Conservation (phyloP, 1,140 invertebrate species). For the Andrena cerasifolii region DNA sequence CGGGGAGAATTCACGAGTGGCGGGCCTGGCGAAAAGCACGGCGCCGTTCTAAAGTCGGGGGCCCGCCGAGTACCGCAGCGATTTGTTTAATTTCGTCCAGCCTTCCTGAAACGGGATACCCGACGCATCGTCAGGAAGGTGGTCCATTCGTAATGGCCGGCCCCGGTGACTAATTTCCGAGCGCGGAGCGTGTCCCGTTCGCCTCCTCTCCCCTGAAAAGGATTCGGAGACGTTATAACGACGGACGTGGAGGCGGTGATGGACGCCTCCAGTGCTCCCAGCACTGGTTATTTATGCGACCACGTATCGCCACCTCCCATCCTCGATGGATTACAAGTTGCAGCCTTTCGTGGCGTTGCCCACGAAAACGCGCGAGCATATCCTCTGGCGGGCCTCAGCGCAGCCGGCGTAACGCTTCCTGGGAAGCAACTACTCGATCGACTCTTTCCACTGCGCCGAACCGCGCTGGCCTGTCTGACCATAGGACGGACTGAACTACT, state of each 20-base stretch:
- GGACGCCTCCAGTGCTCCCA: conserved; percentile 74
- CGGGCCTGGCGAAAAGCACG: conserved; percentile 22
- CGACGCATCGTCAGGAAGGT: conserved; percentile 44
- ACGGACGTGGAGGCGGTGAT: conserved; percentile 75
- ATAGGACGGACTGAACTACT: not conserved
- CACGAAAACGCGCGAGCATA: conserved; percentile 48
- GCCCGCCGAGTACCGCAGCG: conserved; percentile 35
- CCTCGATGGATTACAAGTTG: conserved; percentile 53
- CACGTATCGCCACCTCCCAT: conserved; percentile 66
- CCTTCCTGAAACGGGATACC: conserved; percentile 70
- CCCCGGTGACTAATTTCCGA: conserved; percentile 75
- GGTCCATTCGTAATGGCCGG: conserved; percentile 69
- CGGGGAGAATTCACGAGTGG: not conserved
- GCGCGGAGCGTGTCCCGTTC: conserved; percentile 53
- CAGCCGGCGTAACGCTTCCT: not conserved
- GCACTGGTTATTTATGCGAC: conserved; percentile 73
- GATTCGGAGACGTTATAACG: conserved; percentile 59
- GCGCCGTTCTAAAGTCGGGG: conserved; percentile 34
- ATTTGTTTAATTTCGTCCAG: conserved; percentile 70
- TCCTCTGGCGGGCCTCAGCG: conserved; percentile 17
- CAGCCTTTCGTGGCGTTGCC: conserved; percentile 48
- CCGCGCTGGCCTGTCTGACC: not conserved
- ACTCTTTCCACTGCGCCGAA: not conserved
- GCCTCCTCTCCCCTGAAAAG: conserved; percentile 52
- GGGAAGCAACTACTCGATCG: not conserved